phyloP scores from a whole-genome alignment of 2,113 vertebrate genomes.

The Cebus imitator region DNA sequence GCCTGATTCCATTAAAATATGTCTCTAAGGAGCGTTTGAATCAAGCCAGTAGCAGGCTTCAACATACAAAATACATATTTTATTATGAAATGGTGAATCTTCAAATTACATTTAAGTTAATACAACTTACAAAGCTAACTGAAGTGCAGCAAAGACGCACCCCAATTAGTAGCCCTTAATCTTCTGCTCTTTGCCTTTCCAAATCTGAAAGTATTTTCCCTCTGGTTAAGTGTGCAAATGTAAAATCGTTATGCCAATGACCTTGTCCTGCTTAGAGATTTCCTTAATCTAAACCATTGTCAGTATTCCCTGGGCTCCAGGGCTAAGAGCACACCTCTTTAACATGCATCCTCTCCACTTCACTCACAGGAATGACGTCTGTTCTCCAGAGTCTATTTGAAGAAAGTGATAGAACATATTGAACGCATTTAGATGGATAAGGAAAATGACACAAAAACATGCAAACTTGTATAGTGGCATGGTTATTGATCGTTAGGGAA shows the following conservation, averaged over 20 bases:
- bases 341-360: neutral
- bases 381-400: neutral
- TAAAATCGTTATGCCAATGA: conserved; percentile 37
- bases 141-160: neutral
- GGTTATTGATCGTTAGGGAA: neutral
- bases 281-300: neutral
- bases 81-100: conserved; percentile 54
- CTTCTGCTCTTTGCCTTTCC: neutral
- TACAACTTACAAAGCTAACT: conserved; percentile 40
- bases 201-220: neutral
- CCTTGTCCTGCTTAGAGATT: neutral
- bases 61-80: conserved; percentile 38
- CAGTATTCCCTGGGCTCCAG: neutral
- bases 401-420: neutral
- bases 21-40: conserved; percentile 22
- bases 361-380: neutral
- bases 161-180: conserved; percentile 26
- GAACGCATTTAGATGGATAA: neutral
- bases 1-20: neutral
- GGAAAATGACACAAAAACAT: neutral
- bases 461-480: neutral
- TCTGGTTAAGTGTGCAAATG: neutral
- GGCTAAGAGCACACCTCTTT: neutral
- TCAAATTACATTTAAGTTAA: conserved; percentile 39
- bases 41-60: neutral